Conservation (phyloP, 2,113 vertebrate species). For the Oenanthe oenanthe region DNA sequence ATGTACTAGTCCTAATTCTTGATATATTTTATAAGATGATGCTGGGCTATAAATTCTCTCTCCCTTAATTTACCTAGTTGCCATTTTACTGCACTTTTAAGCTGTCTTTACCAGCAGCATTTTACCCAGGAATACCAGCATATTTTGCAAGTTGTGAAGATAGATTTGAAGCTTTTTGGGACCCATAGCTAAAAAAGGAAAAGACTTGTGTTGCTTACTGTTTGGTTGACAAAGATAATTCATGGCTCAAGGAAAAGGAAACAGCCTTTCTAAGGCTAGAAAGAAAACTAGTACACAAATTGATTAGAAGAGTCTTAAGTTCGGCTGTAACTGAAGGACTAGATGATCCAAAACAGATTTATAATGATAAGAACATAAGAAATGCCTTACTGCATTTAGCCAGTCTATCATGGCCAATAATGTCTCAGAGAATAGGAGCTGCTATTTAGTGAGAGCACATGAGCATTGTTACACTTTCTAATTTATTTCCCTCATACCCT, state of each 20-base stretch:
- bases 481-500: neutral
- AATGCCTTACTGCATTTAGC: neutral
- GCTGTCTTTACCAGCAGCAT: neutral
- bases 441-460: neutral
- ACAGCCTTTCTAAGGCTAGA: neutral
- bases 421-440: neutral
- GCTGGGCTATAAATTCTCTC: neutral
- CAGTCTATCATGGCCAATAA: neutral
- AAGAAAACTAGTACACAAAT: neutral
- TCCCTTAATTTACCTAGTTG: neutral
- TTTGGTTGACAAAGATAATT: neutral
- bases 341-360: neutral
- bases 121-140: neutral
- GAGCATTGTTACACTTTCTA: neutral
- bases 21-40: neutral
- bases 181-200: neutral
- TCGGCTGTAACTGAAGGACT: neutral
- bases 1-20: neutral
- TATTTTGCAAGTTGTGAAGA: neutral
- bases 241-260: neutral
- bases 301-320: neutral
- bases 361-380: neutral
- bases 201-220: neutral
- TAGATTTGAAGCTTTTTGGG: neutral
- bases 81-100: neutral